Base-by-base conservation (phyloP, 2,797 vertebrate genomes). In the Poeciliopsis turneri region DNA sequence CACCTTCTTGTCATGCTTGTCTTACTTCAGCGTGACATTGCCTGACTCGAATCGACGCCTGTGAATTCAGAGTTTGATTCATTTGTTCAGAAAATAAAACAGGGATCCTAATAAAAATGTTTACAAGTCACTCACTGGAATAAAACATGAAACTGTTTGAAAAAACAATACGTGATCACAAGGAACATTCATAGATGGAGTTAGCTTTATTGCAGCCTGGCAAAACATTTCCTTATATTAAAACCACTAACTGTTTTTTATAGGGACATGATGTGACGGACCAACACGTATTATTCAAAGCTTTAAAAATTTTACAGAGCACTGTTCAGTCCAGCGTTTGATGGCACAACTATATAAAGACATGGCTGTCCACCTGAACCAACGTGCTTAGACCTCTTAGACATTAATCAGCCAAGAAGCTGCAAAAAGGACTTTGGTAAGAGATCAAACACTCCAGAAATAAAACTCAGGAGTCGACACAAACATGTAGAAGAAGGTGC, bases 81-180 rank as follows among this genome's bases (percentile, higher is more conserved):
- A n/a, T 71, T 45, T 71, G 68, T 45, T 71, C 41, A 30, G 25
- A 46, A 46, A 71, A 46, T 28, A 46, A 45, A 45, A 28, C 68
- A 16, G 41, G 13, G 12, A 46, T 45, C 23, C 66, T 66, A 45
- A 45, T 28, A 28, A 46, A n/a, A 3, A 71, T 46, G n/a, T 28
- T 28, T 71, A 45, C 25, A 71, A 71, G 43, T 71, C 41, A 28
- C n/a, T 71, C n/a, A 71, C 45, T 71, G 25, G 43, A 71, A 69
- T n/a, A 45, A 8, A 46, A 71, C 41, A 71, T 71, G 13, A 70
- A 13, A 70, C n/a, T 71, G 25, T 46, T 4, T n/a, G 9, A n/a
- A 70, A n/a, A 45, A 4, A 68, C 28, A 15, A 70, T 11, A 28
- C 68, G 16, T 7, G 46, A 9, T 45, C 41, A 46, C 15, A 8